Evolutionary conservation across 92 coral and sea anemone genomes (phyloP), one percentile per base, ranked within the genome.

Genomic region (Umimayanthus chanpuru): DNA sequence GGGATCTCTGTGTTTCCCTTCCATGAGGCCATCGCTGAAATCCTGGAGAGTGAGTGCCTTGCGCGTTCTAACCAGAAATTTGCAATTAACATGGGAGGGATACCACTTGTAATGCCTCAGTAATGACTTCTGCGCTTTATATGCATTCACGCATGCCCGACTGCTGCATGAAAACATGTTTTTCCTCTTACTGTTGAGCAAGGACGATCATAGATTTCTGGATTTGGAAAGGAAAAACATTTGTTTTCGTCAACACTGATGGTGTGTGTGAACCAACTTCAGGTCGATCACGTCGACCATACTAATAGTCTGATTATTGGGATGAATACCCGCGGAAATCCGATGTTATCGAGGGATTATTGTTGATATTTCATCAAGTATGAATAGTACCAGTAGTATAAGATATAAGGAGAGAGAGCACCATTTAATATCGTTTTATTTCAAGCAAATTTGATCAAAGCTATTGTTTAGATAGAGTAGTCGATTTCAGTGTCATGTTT

Each of bases 21-120:
- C 92, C 89, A 89, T 77, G 4, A 88, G 77, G 56, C 77, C 85
- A 77, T 89, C 92, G 23, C 85, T 74, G 67, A 85, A 75, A 65
- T 89, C 65, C 79, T 64, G 79, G 50, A 89, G 68, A 56, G 85
- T 85, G 32, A 89, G 76, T 20, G 76, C 40, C 5, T 43, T 72
- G 76, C 76, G 43, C 76, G 76, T 72, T 72, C 76, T 72, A 20
- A 36, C 39, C 39, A 43, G 76, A 28, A 72, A 16, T 72, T 72
- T 36, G 76, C 76, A 56, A 56, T 56, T 72, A 30, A 29, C 76
- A 72, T 72, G 76, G 39, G 36, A 14, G 41, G 76, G 76, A 72
- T 72, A n/a, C 43, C 76, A 29, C 41, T 72, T 72, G 14, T 72
- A 72, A 36, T 72, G 76, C 76, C 76, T 72, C 76, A 72, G 76